Evolutionary conservation across 2,797 vertebrate species (phyloP), one percentile per base, ranked within the genome.

Genomic region (Falco cherrug): DNA sequence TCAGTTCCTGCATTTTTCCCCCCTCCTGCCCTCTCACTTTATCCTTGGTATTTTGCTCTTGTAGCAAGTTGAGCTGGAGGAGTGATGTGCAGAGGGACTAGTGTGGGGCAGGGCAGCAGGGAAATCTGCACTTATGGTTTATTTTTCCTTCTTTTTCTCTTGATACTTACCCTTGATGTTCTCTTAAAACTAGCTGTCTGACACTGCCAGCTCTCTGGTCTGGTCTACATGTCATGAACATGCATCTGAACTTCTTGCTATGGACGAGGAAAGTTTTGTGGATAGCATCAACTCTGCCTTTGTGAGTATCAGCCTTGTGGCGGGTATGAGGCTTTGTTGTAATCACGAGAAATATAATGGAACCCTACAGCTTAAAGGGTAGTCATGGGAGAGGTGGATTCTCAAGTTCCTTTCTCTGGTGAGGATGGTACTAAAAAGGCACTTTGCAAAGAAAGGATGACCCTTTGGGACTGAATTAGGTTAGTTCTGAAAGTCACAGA

Each of bases 231-330:
- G 98, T 96, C 99, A 99, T 87, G 98, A 97, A n/a, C 98, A 98
- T 3, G 99, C 99, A 6, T 97, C 98, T 1, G 98, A 99, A 93
- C 99, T 99, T 89, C 98, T 99, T 18, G 60, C 97, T 76, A 98
- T 99, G 98, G 99, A 99, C 47, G 99, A 99, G 78, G 99, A 99
- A 96, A 98, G 98, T 97, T 99, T 99, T 94, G 98, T 99, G 54
- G 99, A 99, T 56, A 98, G 99, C 33, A 98, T 99, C 97, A 99
- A 99, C 98, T 99, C 99, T 74, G 99, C 99, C 80, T 99, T 99
- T 89, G 99, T 99, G 96, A 99, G 99, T 98, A 95, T 71, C 80
- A 51, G 26, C 56, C 59, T 53, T 5, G 9, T 51, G 64, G 37
- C 4, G 5, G 12, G 48, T 45, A 10, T 16, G 28, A 78, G 35